A percentile compares a stretch with the other conserved stretches of the same genome.
Conservation (phyloP, 2,113 vertebrate species). For the Junco hyemalis region DNA sequence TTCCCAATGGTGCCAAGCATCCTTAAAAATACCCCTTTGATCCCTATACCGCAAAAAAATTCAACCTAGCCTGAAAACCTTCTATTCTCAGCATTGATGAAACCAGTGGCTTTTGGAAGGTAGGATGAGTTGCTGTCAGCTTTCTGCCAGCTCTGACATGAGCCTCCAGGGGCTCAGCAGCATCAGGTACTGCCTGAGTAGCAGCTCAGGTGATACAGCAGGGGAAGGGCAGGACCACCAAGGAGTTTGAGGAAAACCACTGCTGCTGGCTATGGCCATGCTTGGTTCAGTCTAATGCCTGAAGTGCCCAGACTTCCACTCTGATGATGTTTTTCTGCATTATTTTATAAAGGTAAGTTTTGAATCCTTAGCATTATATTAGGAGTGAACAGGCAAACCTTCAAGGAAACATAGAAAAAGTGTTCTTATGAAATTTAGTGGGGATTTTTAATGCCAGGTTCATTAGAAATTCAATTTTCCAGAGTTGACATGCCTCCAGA, state of each 20-base stretch:
- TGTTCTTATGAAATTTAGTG: background rate
- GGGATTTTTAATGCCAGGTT: background rate
- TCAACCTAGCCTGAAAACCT: background rate
- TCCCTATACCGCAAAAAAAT: background rate
- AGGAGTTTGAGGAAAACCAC: background rate
- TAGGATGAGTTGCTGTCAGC: background rate
- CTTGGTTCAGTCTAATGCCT: background rate
- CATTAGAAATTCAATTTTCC: background rate
- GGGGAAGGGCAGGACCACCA: background rate
- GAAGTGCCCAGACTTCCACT: background rate
- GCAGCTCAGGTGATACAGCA: background rate
- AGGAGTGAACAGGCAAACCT: background rate
- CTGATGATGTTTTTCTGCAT: background rate
- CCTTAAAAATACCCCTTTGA: background rate
- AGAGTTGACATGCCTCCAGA: background rate
- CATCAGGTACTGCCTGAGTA: background rate
- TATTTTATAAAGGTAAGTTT: background rate
- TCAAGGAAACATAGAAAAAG: background rate
- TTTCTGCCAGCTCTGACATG: background rate
- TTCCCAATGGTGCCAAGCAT: background rate
- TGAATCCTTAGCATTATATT: background rate
- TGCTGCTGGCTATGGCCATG: fast-evolving
- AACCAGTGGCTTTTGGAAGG: background rate
- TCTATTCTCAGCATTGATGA: background rate
- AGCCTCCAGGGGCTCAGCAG: background rate